Conservation (phyloP, 2,797 vertebrate genomes). For the Arctocebus calabarensis region DNA sequence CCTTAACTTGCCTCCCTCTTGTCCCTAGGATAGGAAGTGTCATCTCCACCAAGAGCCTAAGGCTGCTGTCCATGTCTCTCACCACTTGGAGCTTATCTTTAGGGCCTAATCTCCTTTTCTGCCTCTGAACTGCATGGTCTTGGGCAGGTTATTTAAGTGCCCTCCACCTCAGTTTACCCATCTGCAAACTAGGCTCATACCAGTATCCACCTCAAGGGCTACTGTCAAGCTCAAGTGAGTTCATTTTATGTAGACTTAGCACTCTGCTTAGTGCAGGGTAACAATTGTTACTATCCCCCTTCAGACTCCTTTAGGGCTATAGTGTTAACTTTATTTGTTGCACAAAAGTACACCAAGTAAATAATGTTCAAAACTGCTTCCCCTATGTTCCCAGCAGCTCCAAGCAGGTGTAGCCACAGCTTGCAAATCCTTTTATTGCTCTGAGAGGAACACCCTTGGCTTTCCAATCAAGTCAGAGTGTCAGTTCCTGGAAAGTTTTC, state of each 20-base stretch:
- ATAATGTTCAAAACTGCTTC: background rate
- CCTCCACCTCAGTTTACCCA: background rate
- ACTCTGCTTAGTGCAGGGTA: accelerated
- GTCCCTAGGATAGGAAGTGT: no score
- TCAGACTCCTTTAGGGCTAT: accelerated
- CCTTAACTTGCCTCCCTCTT: background rate
- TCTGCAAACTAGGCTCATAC: background rate
- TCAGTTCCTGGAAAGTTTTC: background rate
- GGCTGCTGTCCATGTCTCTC: background rate
- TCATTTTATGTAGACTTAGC: background rate
- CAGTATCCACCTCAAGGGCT: background rate
- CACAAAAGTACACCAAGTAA: background rate
- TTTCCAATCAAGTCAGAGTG: background rate
- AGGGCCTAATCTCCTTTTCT: background rate
- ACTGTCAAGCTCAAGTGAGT: background rate
- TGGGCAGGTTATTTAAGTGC: background rate
- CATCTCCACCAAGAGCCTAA: background rate
- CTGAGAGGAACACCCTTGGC: no score
- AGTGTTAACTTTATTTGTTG: background rate
- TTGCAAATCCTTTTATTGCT: background rate
- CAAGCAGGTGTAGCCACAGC: background rate
- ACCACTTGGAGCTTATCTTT: no score
- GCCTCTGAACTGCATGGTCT: background rate
- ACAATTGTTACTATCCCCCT: accelerated
- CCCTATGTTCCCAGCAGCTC: no score